Conservation (phyloP, 2,797 vertebrate genomes). For the Phoeniculus purpureus region DNA sequence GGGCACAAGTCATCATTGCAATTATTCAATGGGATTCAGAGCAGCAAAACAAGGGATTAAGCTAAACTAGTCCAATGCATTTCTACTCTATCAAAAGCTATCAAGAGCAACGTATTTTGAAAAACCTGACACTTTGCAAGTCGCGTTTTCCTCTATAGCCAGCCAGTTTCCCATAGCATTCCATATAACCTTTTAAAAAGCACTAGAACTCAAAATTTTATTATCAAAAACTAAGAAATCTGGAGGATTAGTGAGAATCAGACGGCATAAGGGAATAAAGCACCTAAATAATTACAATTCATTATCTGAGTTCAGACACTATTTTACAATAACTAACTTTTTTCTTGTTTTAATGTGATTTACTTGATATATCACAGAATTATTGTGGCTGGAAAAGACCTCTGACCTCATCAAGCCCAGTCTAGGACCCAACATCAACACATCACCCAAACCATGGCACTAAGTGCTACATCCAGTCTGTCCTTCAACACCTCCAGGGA, state of each 20-base stretch:
- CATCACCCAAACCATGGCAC: too few species aligned
- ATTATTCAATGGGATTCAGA: neutral
- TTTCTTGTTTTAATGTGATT: neutral
- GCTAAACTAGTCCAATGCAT: neutral
- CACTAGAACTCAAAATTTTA: neutral
- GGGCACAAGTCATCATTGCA: neutral
- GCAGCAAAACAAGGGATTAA: neutral
- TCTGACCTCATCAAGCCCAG: too few species aligned
- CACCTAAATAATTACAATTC: neutral
- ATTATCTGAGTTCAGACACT: neutral
- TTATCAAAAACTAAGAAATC: neutral
- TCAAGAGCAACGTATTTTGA: neutral
- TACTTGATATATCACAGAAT: neutral
- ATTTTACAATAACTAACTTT: neutral
- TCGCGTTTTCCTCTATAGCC: neutral
- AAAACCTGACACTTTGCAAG: neutral
- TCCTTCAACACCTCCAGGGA: too few species aligned
- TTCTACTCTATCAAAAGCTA: neutral
- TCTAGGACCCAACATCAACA: too few species aligned
- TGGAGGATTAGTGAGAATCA: neutral
- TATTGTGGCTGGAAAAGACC: too few species aligned
- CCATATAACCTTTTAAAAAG: neutral
- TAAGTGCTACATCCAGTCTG: too few species aligned
- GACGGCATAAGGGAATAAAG: neutral
- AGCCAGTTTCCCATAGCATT: neutral